Conservation (phyloP, 1,140 invertebrate genomes). For the Papilio aristodemus region DNA sequence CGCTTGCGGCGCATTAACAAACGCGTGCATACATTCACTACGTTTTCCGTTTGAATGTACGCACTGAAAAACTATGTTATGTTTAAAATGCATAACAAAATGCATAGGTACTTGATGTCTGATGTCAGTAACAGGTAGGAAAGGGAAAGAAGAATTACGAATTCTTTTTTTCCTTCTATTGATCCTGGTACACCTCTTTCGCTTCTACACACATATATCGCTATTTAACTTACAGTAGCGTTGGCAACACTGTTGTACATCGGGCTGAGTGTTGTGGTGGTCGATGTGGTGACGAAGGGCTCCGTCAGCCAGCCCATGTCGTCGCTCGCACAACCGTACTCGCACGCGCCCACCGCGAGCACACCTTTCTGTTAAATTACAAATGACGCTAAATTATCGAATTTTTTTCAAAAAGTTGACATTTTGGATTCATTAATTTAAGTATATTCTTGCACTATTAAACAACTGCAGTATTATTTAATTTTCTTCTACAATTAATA, state of each 20-base stretch:
- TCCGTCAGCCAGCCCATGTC: slow-evolving; percentile 67
- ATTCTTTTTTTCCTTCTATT: no score
- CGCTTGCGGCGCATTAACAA: background rate
- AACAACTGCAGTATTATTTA: no score
- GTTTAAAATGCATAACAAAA: background rate
- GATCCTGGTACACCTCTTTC: no score
- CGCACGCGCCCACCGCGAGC: slow-evolving; percentile 62
- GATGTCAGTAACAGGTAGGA: no score
- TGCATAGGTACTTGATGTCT: background rate
- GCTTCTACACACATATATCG: no score
- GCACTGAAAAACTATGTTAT: slow-evolving; percentile 4
- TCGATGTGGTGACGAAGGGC: slow-evolving; percentile 59
- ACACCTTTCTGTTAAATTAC: slow-evolving; percentile 57
- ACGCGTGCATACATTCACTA: slow-evolving; percentile 3
- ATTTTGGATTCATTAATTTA: no score
- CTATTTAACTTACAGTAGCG: slow-evolving; percentile 58
- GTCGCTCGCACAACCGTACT: slow-evolving; percentile 67
- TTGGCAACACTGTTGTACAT: slow-evolving; percentile 67
- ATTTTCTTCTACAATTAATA: no score
- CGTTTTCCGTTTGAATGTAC: slow-evolving; percentile 3
- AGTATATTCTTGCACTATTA: no score
- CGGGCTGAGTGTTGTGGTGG: slow-evolving; percentile 59
- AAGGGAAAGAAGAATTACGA: no score
- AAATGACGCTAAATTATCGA: background rate
- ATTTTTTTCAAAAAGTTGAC: no score